Conservation (phyloP, 2,888 invertebrate genomes). For the Scelioninae gen. 2 region DNA sequence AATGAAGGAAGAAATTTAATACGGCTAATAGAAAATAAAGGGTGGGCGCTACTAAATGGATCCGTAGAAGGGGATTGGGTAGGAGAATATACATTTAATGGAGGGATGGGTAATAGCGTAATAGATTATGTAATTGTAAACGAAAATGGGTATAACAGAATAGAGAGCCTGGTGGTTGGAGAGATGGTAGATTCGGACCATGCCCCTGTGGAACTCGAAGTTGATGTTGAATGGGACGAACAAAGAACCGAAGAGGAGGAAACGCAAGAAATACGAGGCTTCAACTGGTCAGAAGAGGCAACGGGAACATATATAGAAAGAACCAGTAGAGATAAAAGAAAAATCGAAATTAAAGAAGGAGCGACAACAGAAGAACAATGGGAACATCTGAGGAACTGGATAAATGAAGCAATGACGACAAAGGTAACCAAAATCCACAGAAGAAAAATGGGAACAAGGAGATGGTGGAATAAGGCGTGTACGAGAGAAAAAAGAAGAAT, state of each 20-base stretch:
- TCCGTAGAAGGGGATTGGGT: background rate
- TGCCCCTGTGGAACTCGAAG: background rate
- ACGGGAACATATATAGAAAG: background rate
- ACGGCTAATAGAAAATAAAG: background rate
- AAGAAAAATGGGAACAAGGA: background rate
- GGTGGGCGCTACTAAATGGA: background rate
- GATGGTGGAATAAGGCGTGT: background rate
- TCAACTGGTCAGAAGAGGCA: background rate
- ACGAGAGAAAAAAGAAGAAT: background rate
- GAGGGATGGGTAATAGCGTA: background rate
- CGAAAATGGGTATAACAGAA: background rate
- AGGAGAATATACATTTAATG: background rate
- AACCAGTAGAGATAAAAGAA: background rate
- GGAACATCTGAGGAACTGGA: too few relatives aligned
- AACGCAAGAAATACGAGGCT: background rate
- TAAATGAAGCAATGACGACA: background rate
- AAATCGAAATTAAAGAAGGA: background rate
- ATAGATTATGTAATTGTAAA: background rate
- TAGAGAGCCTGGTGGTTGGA: background rate
- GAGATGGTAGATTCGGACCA: constrained; percentile 1
- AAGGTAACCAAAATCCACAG: background rate
- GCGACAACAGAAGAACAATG: too few relatives aligned
- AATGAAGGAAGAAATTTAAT: background rate
- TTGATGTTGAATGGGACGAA: background rate
- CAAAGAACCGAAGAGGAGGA: background rate